These are phyloP conservation scores for Eunapius fragilis DNA, from an alignment of 37 sponge, comb jelly and placozoan genomes.

Conservation along the genomic window DNA sequence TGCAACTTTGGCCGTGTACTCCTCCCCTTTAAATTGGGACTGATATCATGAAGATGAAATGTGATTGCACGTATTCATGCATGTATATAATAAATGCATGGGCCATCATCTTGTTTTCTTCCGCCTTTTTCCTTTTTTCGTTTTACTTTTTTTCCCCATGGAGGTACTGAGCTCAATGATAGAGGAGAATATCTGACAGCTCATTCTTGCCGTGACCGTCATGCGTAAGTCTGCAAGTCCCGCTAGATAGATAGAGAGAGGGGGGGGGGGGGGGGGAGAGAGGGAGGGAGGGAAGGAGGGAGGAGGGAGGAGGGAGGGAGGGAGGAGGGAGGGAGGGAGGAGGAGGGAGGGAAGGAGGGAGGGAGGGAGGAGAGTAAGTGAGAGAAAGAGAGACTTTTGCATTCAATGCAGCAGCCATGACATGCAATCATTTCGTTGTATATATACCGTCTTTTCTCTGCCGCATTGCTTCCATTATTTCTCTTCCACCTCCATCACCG, in stretches of 20 bases:
- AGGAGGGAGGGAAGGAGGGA: too few species aligned
- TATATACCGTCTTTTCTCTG: constrained; percentile 53
- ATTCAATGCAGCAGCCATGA: too few species aligned
- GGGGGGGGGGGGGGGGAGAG: too few species aligned
- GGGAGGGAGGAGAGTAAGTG: too few species aligned
- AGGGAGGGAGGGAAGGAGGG: too few species aligned
- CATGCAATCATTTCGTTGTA: background rate
- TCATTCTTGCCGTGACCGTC: constrained; percentile 38
- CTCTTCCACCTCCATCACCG: constrained; percentile 68
- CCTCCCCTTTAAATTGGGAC: too few species aligned
- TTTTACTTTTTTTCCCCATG: background rate
- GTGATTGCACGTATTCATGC: too few species aligned
- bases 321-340: too few species aligned
- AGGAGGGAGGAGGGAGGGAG: too few species aligned
- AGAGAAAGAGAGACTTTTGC: background rate
- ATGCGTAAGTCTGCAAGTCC: constrained; percentile 44
- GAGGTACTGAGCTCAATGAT: constrained; percentile 41
- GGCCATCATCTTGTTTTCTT: constrained; percentile 8
- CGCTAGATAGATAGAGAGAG: too few species aligned
- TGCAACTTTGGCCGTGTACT: background rate
- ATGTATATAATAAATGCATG: too few species aligned
- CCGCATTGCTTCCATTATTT: constrained; percentile 54
- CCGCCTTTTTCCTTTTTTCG: constrained; percentile 5
- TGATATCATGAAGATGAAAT: too few species aligned
- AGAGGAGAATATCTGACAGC: constrained; percentile 40